These are phyloP conservation scores for Hemiprocne comata DNA, from an alignment of 2,113 vertebrate genomes.

Conservation along the genomic window DNA sequence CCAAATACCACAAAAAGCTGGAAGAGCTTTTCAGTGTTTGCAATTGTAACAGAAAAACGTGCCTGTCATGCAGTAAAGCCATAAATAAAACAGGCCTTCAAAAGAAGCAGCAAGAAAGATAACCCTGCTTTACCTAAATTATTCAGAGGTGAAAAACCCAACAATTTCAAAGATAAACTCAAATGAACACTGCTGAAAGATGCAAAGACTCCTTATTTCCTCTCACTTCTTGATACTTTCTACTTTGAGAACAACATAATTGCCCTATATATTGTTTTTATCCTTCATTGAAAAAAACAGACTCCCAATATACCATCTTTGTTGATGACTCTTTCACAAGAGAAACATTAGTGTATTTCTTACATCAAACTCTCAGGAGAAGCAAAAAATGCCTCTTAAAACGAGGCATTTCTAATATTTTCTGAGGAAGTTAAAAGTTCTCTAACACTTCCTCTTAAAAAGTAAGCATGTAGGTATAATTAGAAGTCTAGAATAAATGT, in stretches of 20 bases:
- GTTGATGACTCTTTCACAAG: background rate
- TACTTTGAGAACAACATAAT: background rate
- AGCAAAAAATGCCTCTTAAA: background rate
- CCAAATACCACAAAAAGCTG: background rate
- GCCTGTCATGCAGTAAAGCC: background rate
- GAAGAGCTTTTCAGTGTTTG: background rate
- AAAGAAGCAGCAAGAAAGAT: background rate
- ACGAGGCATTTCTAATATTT: background rate
- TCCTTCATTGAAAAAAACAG: background rate
- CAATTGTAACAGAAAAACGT: background rate
- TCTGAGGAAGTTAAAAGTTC: background rate
- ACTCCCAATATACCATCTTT: background rate
- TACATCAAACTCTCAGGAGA: background rate
- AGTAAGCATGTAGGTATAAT: background rate
- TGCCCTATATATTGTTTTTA: background rate
- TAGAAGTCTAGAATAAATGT: background rate
- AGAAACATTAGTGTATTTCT: background rate
- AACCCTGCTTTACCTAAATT: background rate
- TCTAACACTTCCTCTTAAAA: background rate
- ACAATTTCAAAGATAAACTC: background rate
- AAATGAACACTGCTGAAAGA: background rate
- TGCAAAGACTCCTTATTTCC: background rate
- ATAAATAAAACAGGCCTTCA: background rate
- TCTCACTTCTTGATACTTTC: background rate
- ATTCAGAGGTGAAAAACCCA: background rate